A percentile compares a stretch with the other conserved stretches of the same genome.
Evolutionary conservation across 1,140 invertebrate genomes (phyloP).

Genomic region (Trialeurodes vaporariorum): DNA sequence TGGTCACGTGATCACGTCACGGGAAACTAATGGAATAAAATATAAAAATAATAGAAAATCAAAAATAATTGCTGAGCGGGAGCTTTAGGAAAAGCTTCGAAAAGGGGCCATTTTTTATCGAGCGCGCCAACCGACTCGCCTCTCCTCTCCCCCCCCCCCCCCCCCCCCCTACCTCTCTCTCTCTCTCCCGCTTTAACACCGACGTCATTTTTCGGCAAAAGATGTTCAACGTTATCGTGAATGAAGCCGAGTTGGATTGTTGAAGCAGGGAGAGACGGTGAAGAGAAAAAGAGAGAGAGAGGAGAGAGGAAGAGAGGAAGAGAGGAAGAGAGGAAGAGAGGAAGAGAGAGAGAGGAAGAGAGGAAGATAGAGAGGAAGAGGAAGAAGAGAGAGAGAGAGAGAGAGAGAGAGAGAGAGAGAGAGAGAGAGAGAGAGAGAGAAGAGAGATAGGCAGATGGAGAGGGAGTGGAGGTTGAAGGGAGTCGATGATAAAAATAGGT

Average conservation of each 20-base stretch:
- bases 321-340: not conserved
- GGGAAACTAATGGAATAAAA: no score
- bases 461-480: not conserved
- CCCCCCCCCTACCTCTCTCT: not conserved
- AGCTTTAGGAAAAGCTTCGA: no score
- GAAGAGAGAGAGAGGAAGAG: not conserved
- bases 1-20: no score
- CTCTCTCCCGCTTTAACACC: no score
- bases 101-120: no score
- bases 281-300: not conserved
- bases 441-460: not conserved
- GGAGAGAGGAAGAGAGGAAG: not conserved
- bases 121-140: no score
- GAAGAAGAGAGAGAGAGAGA: not conserved
- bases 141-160: no score
- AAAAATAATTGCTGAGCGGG: no score
- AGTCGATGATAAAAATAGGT: no score
- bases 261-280: not conserved
- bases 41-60: no score
- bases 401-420: not conserved
- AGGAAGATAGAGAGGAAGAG: not conserved
- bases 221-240: not conserved
- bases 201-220: not conserved
- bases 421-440: not conserved
- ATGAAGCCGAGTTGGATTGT: not conserved